These are phyloP conservation scores for Sarcoramphus papa DNA, from an alignment of 2,797 vertebrate species.

Conservation along the genomic window DNA sequence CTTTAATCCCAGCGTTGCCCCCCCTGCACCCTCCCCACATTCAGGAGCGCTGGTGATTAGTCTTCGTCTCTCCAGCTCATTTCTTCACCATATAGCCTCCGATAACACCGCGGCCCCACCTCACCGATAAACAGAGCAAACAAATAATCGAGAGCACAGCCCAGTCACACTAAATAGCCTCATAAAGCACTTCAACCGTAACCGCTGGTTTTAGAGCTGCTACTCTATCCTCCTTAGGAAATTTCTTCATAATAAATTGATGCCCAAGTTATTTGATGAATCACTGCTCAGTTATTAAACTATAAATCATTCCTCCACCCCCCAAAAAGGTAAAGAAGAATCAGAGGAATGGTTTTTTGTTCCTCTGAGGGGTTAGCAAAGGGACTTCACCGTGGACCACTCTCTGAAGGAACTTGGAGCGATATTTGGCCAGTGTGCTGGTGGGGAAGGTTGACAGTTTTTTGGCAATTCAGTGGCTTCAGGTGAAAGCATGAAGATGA, in stretches of 20 bases:
- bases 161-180: neutral
- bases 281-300: constrained; percentile 28
- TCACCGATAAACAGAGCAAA: neutral
- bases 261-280: neutral
- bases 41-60: neutral
- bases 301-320: neutral
- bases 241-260: neutral
- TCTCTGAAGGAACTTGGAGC: neutral
- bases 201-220: neutral
- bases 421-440: neutral
- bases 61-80: neutral
- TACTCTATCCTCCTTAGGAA: neutral
- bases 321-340: neutral
- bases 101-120: neutral
- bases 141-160: neutral
- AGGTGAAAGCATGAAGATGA: neutral
- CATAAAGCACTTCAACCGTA: neutral
- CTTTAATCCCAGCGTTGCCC: neutral
- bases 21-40: neutral
- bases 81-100: neutral
- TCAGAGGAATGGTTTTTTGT: neutral
- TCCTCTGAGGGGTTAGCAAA: neutral
- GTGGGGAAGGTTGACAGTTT: neutral
- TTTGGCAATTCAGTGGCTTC: neutral
- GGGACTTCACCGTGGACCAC: neutral